Conservation (phyloP, 2,113 vertebrate genomes). For the Dermatemys mawii region DNA sequence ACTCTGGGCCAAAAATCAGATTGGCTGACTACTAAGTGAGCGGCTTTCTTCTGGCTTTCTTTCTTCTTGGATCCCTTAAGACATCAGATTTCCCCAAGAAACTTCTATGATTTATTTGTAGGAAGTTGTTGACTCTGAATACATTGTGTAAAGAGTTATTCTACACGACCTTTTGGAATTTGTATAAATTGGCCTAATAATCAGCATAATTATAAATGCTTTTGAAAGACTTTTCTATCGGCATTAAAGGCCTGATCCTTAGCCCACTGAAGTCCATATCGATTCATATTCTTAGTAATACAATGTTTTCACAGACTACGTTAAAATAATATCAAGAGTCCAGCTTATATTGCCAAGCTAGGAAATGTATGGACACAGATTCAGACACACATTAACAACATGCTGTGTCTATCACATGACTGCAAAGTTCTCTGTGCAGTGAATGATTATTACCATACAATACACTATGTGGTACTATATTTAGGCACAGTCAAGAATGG, state of each 20-base stretch:
- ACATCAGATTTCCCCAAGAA: background rate
- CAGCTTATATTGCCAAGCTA: background rate
- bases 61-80: background rate
- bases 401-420: slow-evolving; percentile 17
- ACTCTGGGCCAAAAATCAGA: background rate
- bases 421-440: background rate
- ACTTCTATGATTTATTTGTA: background rate
- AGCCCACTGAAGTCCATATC: background rate
- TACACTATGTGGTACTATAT: slow-evolving; percentile 38
- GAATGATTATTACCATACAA: slow-evolving; percentile 10
- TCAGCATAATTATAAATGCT: slow-evolving; percentile 3
- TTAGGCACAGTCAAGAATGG: slow-evolving; percentile 39
- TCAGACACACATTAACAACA: background rate
- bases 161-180: background rate
- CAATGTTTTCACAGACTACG: background rate
- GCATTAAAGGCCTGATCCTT: background rate
- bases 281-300: slow-evolving; percentile 10
- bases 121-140: background rate
- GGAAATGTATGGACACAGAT: background rate
- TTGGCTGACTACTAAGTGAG: background rate
- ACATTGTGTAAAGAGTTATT: background rate
- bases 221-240: background rate
- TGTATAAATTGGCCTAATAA: background rate
- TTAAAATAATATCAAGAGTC: background rate
- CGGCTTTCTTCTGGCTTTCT: background rate